Percentiles rank a stretch among this genome's conserved stretches.
Evolutionary conservation across 2,888 invertebrate species (phyloP).

Genomic region (Drosophila austrosaltans): DNA sequence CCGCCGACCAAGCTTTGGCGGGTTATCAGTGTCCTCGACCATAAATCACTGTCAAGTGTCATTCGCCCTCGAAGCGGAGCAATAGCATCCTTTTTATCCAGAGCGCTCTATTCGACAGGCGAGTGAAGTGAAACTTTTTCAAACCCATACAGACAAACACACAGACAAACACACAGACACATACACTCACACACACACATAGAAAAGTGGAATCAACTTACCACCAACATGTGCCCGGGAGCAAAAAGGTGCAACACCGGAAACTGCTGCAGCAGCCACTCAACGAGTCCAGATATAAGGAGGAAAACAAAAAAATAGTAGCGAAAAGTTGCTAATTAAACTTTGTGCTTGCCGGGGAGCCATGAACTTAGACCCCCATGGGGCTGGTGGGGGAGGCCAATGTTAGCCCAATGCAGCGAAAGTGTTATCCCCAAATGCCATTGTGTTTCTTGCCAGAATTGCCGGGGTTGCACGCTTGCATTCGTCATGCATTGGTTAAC

Average conservation of each 20-base stretch:
- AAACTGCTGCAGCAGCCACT: constrained; percentile 62
- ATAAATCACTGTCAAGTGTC: constrained; percentile 84
- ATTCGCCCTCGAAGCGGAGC: constrained; percentile 72
- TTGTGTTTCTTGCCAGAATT: neutral
- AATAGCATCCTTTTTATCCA: constrained; percentile 62
- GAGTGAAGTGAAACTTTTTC: constrained; percentile 56
- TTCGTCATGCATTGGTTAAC: constrained; percentile 76
- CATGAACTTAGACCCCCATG: constrained; percentile 62
- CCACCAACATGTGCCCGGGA: constrained; percentile 59
- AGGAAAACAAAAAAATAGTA: constrained; percentile 22
- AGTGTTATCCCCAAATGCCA: constrained; percentile 60
- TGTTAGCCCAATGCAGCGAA: constrained; percentile 54
- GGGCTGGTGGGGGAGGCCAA: constrained; percentile 17
- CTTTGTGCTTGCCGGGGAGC: constrained; percentile 62
- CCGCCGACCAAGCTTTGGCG: constrained; percentile 57
- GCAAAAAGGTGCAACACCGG: constrained; percentile 71
- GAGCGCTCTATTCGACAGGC: constrained; percentile 45
- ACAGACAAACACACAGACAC: constrained; percentile 34
- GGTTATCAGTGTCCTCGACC: constrained; percentile 80
- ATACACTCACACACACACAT: constrained; percentile 8
- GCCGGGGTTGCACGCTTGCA: constrained; percentile 35
- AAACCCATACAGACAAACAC: constrained; percentile 32
- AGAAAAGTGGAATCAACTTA: constrained; percentile 54
- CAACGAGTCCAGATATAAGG: constrained; percentile 34
- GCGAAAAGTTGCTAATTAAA: constrained; percentile 74